Evolutionary conservation across 2,888 invertebrate genomes (phyloP).

Genomic region (Sycophila texana): DNA sequence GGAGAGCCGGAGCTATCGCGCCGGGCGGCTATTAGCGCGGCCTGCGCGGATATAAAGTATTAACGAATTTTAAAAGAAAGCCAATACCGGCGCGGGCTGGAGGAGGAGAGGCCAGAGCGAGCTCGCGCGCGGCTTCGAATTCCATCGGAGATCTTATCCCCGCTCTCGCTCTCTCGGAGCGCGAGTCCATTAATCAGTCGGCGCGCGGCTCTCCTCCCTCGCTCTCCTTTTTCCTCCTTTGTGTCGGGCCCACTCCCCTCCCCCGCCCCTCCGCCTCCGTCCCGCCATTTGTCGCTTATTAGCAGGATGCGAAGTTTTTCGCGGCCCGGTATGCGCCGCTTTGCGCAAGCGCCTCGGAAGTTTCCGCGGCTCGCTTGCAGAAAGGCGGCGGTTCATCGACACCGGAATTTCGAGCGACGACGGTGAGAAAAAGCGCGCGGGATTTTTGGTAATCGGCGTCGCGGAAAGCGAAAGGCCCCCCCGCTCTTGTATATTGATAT

Average conservation of each 20-base stretch:
- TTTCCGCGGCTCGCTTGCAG: background rate
- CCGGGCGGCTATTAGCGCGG: constrained; percentile 72
- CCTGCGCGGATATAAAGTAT: constrained; percentile 64
- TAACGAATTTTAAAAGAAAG: constrained; percentile 56
- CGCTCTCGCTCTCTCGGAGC: constrained; percentile 34
- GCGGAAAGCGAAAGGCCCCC: constrained; percentile 25
- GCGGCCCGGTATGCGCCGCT: background rate
- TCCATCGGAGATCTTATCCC: constrained; percentile 75
- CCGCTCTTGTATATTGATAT: constrained; percentile 50
- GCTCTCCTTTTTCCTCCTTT: constrained; percentile 29
- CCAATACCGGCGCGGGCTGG: constrained; percentile 35
- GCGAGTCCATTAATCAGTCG: constrained; percentile 56
- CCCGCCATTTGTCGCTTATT: constrained; percentile 1
- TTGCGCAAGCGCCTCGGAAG: background rate
- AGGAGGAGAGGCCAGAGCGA: constrained; percentile 17
- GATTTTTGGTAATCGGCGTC: constrained; percentile 39
- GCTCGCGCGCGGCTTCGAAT: constrained; percentile 63
- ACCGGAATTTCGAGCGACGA: constrained; percentile 38
- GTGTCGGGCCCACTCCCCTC: background rate
- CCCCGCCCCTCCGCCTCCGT: background rate
- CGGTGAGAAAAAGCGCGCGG: constrained; percentile 26
- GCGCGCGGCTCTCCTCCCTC: constrained; percentile 36
- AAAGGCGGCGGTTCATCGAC: constrained; percentile 42
- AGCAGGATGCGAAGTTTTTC: background rate
- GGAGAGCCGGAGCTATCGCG: constrained; percentile 72